Evolutionary conservation across 2,797 vertebrate species (phyloP), one percentile per base, ranked within the genome.

Genomic region (Oreortyx pictus): DNA sequence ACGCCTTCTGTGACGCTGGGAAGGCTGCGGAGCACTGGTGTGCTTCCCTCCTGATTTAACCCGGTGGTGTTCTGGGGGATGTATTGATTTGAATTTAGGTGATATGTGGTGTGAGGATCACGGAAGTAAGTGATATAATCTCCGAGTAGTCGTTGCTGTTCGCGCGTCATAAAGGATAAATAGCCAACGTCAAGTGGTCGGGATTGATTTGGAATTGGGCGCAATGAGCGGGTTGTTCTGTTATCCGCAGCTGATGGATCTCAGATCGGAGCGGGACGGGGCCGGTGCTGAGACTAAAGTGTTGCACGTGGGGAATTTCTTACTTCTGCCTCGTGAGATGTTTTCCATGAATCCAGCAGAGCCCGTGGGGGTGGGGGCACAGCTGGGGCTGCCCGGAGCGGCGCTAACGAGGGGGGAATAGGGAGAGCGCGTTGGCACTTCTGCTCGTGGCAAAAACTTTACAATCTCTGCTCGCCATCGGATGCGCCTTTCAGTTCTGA

Each of bases 121-220:
- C 16, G 1, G 0, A 0, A 0, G 3, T 0, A 0, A 6, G 18
- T 19, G 62, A 33, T 72, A 3, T 2, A 4, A 14, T 10, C n/a
- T 23, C 49, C 0, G 0, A 4, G 7, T 12, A 7, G 44, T 19
- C 15, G 0, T 7, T 31, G 5, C 11, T 4, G 33, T 0, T 43
- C 10, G 9, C 1, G 0, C 5, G 37, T 35, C 23, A 9, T 2
- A 4, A 9, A 7, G 74, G 70, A 5, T 5, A 3, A 66, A 14
- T 3, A 2, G 4, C 2, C 12, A 0, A 1, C 0, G 2, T 3
- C 1, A 3, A 5, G 57, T 7, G 6, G 5, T 8, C 59, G 16
- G 44, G 25, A 14, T 16, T 15, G 43, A 19, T 23, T 4, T 14
- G 44, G 57, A 29, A n/a, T 1, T 27, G 50, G 25, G 49, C 3